These are phyloP conservation scores for Catostylus mosaicus DNA, from an alignment of 30 jellyfish, hydroid and myxozoan species.

Conservation along the genomic window DNA sequence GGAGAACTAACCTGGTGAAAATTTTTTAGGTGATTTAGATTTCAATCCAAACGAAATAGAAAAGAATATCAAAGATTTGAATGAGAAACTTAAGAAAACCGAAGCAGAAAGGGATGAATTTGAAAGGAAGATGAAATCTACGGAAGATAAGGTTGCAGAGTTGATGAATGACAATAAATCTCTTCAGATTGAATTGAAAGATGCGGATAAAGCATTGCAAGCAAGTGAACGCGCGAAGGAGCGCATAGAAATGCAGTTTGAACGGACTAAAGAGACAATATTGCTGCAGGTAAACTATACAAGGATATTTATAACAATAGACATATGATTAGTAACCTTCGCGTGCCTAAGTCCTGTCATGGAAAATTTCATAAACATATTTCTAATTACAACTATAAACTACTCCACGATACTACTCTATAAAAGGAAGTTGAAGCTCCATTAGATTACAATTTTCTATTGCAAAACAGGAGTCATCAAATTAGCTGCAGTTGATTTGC, in stretches of 20 bases:
- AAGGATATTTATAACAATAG: no score
- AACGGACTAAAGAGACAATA: conserved; percentile 75
- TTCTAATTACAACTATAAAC: no score
- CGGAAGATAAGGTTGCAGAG: conserved; percentile 34
- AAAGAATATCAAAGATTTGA: conserved; percentile 20
- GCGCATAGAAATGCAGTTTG: conserved; percentile 70
- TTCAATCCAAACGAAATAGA: conserved; percentile 54
- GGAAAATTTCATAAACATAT: no score
- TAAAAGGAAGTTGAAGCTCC: no score
- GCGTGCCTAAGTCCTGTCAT: no score
- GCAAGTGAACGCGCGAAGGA: conserved; percentile 74
- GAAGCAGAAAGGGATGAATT: conserved; percentile 47
- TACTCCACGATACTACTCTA: no score
- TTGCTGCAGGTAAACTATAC: conserved; percentile 74
- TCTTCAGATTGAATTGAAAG: conserved; percentile 40
- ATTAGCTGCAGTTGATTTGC: no score
- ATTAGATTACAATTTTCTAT: no score
- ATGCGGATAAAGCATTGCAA: conserved; percentile 38
- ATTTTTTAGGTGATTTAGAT: conserved; percentile 61
- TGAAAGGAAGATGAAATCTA: conserved; percentile 27
- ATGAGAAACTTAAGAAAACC: conserved; percentile 23
- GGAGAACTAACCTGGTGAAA: no score
- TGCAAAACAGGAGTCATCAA: no score
- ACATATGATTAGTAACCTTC: no score
- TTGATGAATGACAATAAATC: conserved; percentile 15